Evolutionary conservation across 2,888 invertebrate genomes (phyloP), one percentile per base, ranked within the genome.

Genomic region (Sussaba pulchella): DNA sequence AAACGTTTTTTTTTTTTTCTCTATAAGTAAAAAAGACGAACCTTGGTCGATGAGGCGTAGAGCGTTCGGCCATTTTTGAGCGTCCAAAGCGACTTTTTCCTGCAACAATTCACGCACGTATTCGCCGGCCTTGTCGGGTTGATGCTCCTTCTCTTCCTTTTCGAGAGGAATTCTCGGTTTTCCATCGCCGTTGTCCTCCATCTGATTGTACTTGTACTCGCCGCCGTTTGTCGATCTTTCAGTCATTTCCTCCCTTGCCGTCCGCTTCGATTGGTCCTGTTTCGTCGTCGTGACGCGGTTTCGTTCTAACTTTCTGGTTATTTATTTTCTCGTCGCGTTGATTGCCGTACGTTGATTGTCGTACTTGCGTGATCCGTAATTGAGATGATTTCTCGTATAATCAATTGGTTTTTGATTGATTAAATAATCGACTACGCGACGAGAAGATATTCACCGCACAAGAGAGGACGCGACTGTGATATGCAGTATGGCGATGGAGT

Each of bases 71-170:
- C 95, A 95, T 89, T 96, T 96, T 59, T 89, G 88, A 2, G 87
- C 81, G 64, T 94, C 93, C 84, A 94, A 93, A 85, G 94, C 95
- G 84, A 96, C 93, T 91, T 96, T 96, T 89, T 96, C 96, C 63
- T 94, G 94, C 79, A 97, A 90, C 76, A 97, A 93, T 89, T 96
- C 96, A 21, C 95, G 93, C 89, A 97, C 95, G 89, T 97, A 97
- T 92, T 97, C 96, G 72, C 94, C 95, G 90, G 96, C 96, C 93
- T 96, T 96, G 90, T 95, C 95, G 84, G 94, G 94, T 78, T 95
- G 92, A 88, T 94, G 94, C 63, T 93, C 92, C 85, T 93, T 93
- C 19, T 94, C 94, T 26, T 92, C 92, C 93, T 93, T 94, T 80
- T 87, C 88, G 82, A 85, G 84, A 71, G 82, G 84, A 77, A 72